Evolutionary conservation across 2,113 vertebrate genomes (phyloP).

Genomic region (Crotophaga sulcirostris): DNA sequence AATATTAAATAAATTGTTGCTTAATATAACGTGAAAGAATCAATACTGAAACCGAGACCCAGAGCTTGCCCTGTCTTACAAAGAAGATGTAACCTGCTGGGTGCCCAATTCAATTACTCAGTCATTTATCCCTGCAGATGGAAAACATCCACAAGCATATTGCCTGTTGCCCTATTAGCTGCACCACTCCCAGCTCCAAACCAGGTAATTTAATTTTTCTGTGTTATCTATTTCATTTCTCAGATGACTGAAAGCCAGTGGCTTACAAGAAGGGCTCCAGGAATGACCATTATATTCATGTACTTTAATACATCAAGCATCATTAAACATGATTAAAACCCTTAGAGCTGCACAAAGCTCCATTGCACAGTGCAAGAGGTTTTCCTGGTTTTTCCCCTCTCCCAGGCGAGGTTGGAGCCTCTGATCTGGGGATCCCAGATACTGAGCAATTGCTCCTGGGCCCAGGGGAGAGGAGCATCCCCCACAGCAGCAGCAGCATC

Average conservation of each 20-base stretch:
- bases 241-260: background rate
- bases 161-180: background rate
- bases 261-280: background rate
- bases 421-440: fast-evolving
- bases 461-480: background rate
- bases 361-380: fast-evolving
- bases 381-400: background rate
- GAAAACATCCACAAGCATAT: background rate
- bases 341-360: background rate
- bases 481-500: background rate
- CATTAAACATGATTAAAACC: background rate
- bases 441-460: background rate
- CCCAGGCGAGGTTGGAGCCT: background rate
- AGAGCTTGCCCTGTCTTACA: background rate
- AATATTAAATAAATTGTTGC: background rate
- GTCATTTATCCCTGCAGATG: background rate
- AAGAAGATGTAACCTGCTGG: background rate
- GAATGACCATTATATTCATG: background rate
- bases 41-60: background rate
- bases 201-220: background rate
- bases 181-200: background rate
- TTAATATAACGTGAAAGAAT: background rate
- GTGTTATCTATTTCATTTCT: background rate
- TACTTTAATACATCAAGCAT: background rate
- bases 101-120: fast-evolving